A percentile compares a stretch with the other conserved stretches of the same genome.
Conservation (phyloP, 2,797 vertebrate species). For the Phoxinus dragarum region DNA sequence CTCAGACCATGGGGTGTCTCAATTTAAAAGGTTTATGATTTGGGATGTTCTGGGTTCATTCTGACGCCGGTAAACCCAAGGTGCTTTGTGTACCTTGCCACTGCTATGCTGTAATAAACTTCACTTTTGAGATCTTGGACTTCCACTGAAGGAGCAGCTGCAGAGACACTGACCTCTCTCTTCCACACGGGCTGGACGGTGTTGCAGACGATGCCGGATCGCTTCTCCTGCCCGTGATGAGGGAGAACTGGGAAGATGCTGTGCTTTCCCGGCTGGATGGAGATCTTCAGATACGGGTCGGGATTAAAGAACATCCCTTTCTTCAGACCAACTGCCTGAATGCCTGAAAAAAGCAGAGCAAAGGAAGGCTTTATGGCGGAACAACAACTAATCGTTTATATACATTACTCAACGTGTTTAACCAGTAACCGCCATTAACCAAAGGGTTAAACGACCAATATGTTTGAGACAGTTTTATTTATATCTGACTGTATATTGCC, state of each 20-base stretch:
- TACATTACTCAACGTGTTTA: too few species aligned
- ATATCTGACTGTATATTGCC: not conserved
- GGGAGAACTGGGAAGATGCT: constrained; percentile 95
- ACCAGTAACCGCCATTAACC: too few species aligned
- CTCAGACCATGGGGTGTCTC: too few species aligned
- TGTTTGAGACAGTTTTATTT: not conserved
- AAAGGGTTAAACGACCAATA: too few species aligned
- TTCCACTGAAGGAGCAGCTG: constrained; percentile 32
- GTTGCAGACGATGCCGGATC: constrained; percentile 90
- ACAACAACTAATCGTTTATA: too few species aligned
- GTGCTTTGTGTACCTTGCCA: too few species aligned
- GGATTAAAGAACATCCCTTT: constrained; percentile 99
- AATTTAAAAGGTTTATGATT: too few species aligned
- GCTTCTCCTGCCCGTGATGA: constrained; percentile 97
- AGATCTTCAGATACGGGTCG: constrained; percentile 96
- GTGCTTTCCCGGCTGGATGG: constrained; percentile 96
- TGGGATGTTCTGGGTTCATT: too few species aligned
- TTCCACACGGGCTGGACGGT: constrained; percentile 92
- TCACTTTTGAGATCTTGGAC: too few species aligned
- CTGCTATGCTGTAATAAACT: too few species aligned
- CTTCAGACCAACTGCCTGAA: constrained; percentile 94
- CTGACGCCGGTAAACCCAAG: too few species aligned
- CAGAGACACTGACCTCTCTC: constrained; percentile 67
- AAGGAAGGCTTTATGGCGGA: not conserved
- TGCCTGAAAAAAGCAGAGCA: constrained; percentile 74